phyloP scores from a whole-genome alignment of 2,797 vertebrate species.

The Hydrocynus forskahlii region DNA sequence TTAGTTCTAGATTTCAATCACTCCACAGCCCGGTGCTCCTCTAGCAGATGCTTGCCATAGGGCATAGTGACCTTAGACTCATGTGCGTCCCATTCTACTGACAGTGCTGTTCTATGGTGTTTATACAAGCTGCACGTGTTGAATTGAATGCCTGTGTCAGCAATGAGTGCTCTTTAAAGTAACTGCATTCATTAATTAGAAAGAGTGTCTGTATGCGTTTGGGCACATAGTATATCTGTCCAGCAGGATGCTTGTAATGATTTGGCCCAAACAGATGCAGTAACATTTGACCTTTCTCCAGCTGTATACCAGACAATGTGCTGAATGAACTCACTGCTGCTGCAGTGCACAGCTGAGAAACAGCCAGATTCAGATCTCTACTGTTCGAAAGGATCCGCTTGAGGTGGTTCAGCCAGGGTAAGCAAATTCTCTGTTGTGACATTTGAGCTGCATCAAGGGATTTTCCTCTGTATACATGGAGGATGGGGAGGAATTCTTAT shows the following conservation, averaged over 20 bases:
- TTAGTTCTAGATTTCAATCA: background rate
- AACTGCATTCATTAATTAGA: background rate
- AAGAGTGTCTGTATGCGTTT: background rate
- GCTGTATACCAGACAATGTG: background rate
- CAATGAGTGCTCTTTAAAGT: background rate
- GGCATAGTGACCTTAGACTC: background rate
- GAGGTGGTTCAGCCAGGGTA: background rate
- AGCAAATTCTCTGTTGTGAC: background rate
- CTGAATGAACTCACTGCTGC: background rate
- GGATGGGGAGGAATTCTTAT: background rate
- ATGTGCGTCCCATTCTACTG: background rate
- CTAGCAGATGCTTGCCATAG: background rate
- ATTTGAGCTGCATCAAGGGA: conserved; percentile 12
- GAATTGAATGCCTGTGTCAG: background rate
- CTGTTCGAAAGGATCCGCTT: background rate
- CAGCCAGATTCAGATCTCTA: background rate
- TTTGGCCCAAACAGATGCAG: background rate
- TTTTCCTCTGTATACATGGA: background rate
- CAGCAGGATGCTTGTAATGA: background rate
- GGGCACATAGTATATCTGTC: background rate
- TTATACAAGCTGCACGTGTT: background rate
- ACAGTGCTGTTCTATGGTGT: background rate
- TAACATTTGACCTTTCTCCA: conserved; percentile 4
- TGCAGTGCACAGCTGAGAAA: background rate
- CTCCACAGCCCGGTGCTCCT: background rate